phyloP scores from a whole-genome alignment of 2,113 vertebrate species.

The Lepidothrix coronata region DNA sequence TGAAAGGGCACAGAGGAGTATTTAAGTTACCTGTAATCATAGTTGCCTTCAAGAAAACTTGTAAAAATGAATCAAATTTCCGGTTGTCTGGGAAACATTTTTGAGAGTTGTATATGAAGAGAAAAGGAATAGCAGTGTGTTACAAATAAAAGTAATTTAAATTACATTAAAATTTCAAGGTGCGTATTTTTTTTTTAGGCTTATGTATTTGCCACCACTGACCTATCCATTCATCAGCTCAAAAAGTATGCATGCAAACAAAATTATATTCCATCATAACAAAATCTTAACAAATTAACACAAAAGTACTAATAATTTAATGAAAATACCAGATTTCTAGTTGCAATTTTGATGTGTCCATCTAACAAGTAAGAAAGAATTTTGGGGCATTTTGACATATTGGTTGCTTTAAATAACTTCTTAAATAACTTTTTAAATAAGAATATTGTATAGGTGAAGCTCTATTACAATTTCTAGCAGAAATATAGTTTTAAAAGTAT shows the following conservation, averaged over 20 bases:
- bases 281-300: neutral
- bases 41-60: conserved; percentile 41
- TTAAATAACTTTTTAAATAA: neutral
- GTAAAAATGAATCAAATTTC: neutral
- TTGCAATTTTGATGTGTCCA: neutral
- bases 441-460: neutral
- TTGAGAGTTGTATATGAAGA: neutral
- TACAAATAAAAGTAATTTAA: neutral
- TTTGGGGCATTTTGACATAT: neutral
- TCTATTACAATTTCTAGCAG: neutral
- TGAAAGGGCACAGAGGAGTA: neutral
- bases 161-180: neutral
- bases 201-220: neutral
- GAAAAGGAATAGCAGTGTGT: neutral
- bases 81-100: neutral
- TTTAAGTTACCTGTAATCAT: neutral
- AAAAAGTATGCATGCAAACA: neutral
- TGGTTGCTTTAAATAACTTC: neutral
- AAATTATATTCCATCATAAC: neutral
- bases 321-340: neutral
- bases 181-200: neutral
- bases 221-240: neutral
- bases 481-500: neutral
- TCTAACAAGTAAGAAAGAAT: neutral
- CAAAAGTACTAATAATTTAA: neutral